A percentile compares a stretch with the other conserved stretches of the same genome.
Conservation (phyloP, 2,797 vertebrate species). For the Echiichthys vipera region DNA sequence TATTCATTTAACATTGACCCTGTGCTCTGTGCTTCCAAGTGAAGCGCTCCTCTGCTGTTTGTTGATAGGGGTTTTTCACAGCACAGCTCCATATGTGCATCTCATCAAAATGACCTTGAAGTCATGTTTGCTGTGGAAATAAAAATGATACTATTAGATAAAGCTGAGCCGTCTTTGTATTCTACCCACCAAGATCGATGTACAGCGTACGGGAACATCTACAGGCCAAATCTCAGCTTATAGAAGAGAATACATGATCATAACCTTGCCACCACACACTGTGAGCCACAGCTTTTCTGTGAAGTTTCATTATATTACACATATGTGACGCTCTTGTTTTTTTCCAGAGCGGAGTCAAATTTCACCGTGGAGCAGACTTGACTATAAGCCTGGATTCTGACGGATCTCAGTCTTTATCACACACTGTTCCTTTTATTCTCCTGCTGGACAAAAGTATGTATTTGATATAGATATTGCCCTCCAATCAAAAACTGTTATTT, state of each 20-base stretch:
- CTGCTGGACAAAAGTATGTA: constrained; percentile 7
- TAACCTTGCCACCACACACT: background rate
- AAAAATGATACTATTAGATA: constrained; percentile 16
- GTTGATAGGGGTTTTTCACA: constrained; percentile 53
- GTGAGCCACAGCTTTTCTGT: background rate
- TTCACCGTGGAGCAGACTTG: constrained; percentile 73
- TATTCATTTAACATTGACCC: constrained; percentile 13
- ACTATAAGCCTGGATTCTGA: constrained; percentile 14
- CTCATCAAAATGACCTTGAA: constrained; percentile 66
- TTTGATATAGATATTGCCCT: background rate
- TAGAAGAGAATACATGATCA: background rate
- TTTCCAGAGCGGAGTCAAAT: constrained; percentile 73
- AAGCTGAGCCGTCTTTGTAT: background rate
- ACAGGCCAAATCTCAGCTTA: background rate
- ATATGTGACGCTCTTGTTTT: background rate
- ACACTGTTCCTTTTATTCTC: constrained; percentile 9
- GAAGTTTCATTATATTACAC: background rate
- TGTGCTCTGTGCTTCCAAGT: constrained; percentile 6
- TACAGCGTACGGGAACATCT: background rate
- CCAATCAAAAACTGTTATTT: constrained; percentile 1
- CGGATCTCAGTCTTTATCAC: background rate
- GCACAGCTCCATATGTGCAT: background rate
- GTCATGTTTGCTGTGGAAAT: constrained; percentile 33
- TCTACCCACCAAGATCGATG: background rate
- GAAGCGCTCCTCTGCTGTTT: constrained; percentile 34